Evolutionary conservation across 1,140 invertebrate genomes (phyloP).

Genomic region (Pogonomyrmex barbatus): DNA sequence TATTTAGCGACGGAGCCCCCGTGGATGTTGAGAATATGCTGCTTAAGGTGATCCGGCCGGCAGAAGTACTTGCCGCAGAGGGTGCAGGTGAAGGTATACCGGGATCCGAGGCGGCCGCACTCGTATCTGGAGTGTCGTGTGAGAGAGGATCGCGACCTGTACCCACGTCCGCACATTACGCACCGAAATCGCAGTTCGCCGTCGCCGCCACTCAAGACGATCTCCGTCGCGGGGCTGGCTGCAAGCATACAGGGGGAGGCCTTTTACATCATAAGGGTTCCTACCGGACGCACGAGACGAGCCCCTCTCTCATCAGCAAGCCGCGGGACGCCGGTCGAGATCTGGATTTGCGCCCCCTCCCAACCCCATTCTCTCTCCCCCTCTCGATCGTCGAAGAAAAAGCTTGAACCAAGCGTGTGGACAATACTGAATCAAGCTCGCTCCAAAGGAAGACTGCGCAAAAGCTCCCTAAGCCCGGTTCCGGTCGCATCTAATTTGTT

Average conservation of each 20-base stretch:
- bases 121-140: slow-evolving; percentile 86
- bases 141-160: slow-evolving; percentile 84
- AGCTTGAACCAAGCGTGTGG: slow-evolving; percentile 81
- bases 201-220: slow-evolving; percentile 75
- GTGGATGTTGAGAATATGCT: slow-evolving; percentile 86
- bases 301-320: background rate
- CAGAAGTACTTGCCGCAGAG: slow-evolving; percentile 86
- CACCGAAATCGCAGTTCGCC: slow-evolving; percentile 84
- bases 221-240: slow-evolving; percentile 80
- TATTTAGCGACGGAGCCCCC: slow-evolving; percentile 83
- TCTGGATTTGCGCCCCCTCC: background rate
- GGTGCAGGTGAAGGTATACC: slow-evolving; percentile 86
- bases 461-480: slow-evolving; percentile 22
- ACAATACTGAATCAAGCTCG: slow-evolving; percentile 79
- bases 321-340: slow-evolving; percentile 20
- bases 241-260: slow-evolving; percentile 84
- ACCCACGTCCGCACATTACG: slow-evolving; percentile 86
- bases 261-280: slow-evolving; percentile 79
- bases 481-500: background rate
- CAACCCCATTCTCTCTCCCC: background rate
- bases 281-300: slow-evolving; percentile 25
- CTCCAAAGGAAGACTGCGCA: slow-evolving; percentile 72
- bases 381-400: slow-evolving; percentile 57
- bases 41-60: slow-evolving; percentile 85
- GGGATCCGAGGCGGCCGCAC: slow-evolving; percentile 84